phyloP scores from a whole-genome alignment of 2,888 invertebrate species.

The Ormia ochracea region DNA sequence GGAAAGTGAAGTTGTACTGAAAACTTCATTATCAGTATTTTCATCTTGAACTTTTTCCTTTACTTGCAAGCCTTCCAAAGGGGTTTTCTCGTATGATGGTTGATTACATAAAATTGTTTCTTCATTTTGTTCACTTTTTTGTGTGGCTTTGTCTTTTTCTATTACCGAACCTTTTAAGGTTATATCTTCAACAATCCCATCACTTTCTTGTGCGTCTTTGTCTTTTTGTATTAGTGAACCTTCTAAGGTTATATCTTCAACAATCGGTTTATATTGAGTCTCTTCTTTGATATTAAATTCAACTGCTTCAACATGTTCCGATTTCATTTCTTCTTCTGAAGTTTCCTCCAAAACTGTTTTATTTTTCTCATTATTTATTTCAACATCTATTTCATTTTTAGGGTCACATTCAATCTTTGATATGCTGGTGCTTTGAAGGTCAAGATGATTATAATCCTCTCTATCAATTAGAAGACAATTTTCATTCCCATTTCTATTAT shows the following conservation, averaged over 20 bases:
- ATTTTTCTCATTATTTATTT: not conserved
- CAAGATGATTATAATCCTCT: not conserved
- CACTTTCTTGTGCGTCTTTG: too few species aligned
- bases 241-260: conserved; percentile 56
- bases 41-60: conserved; percentile 4
- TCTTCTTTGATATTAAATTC: not conserved
- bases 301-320: not conserved
- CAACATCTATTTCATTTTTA: not conserved
- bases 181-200: conserved; percentile 57
- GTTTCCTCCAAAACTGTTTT: not conserved
- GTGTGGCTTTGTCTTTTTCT: conserved; percentile 42
- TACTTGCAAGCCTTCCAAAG: not conserved
- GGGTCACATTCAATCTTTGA: not conserved
- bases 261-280: conserved; percentile 50
- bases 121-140: not conserved
- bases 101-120: not conserved
- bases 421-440: not conserved
- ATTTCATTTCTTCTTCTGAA: not conserved
- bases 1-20: not conserved
- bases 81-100: not conserved
- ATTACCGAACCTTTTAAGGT: conserved; percentile 48
- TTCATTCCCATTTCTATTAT: not conserved
- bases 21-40: conserved; percentile 16
- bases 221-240: conserved; percentile 49
- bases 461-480: too few species aligned